Evolutionary conservation across 2,113 vertebrate genomes (phyloP), one percentile per base, ranked within the genome.

Genomic region (Myiopsitta monachus): DNA sequence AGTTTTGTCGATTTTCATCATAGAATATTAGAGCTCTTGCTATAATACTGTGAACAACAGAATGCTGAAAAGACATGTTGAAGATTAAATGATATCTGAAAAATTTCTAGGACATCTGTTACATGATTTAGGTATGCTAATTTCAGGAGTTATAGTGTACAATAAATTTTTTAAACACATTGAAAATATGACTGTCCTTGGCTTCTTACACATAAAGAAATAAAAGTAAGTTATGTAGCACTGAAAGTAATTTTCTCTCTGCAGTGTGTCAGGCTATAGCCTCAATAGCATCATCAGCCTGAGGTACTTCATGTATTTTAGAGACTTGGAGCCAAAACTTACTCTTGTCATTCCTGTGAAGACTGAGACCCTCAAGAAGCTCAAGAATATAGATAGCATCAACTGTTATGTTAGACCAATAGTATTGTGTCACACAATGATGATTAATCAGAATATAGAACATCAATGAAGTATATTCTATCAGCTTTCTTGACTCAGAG

Each of bases 91-190:
- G 30, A 70, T 18, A 16, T 38, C 83, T 90, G 76, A 80, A 77
- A 77, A 68, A 68, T 72, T 90, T 92, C 75, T 69, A 90, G 79
- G 74, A 95, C 92, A 92, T 61, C 90, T 96, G 77, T 61, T 88
- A 39, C 11, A 31, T 78, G 44, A 72, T 87, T 89, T 79, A 78
- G 14, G 27, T 79, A 67, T 70, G 55, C 13, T 73, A 77, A 87
- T 79, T 93, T 67, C 49, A 30, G 28, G 28, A 83, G 3, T 89
- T 87, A 68, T 11, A 52, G 22, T 14, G 14, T 62, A 54, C 5
- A 51, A 46, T 82, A 30, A 57, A 30, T 66, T 66, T 92, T 91
- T 91, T 76, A 52, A 84, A 80, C 19, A 69, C 7, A 23, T 80
- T 77, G 15, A 70, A 85, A 87, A 88, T 59, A 27, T 62, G 73